Conservation (phyloP, 2,888 invertebrate genomes). For the Pinctada fucata region DNA sequence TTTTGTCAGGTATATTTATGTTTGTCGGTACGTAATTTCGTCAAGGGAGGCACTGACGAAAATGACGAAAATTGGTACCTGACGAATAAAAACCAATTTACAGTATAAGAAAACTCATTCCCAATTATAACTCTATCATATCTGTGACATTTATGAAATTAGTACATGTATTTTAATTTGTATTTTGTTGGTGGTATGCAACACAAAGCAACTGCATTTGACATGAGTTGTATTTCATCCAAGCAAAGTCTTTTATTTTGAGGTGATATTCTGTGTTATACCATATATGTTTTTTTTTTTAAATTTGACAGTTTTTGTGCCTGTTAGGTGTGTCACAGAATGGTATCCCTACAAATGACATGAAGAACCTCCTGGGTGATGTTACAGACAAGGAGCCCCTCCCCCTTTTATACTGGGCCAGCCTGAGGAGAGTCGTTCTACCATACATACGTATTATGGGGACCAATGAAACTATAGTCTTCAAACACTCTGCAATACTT, state of each 20-base stretch:
- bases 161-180: no score
- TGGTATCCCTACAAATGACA: conserved; percentile 58
- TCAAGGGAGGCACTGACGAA: no score
- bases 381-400: conserved; percentile 51
- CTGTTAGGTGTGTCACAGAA: conserved; percentile 54
- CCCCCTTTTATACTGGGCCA: conserved; percentile 62
- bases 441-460: conserved; percentile 57
- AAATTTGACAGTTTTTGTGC: conserved; percentile 42
- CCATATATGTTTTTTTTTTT: no score
- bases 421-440: conserved; percentile 59
- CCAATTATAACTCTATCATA: no score
- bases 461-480: conserved; percentile 52
- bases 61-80: no score
- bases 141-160: no score
- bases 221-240: neutral
- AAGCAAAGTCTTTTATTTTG: neutral
- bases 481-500: conserved; percentile 58
- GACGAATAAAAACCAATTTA: no score
- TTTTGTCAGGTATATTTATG: no score
- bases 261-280: neutral
- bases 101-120: no score
- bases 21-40: no score
- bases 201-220: neutral
- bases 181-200: no score
- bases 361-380: conserved; percentile 64